Evolutionary conservation across 2,888 invertebrate species (phyloP), one percentile per base, ranked within the genome.

Genomic region (Emmelina monodactyla): DNA sequence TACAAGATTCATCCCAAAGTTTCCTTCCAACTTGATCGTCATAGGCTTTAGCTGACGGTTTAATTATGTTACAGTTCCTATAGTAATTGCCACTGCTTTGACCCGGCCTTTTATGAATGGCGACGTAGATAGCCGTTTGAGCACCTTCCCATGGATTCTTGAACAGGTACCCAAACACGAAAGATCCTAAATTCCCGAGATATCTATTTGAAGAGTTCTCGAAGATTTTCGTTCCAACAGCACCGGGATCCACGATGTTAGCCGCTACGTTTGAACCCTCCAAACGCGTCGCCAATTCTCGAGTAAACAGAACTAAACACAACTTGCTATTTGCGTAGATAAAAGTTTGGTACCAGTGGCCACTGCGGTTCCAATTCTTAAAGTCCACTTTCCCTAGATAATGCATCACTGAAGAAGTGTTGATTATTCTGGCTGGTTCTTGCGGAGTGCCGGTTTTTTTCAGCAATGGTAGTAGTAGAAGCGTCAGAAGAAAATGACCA

Each of bases 401-500:
- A 58, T 92, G 92, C 12, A 91, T 54, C 45, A 87, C 82, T 0
- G 92, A 92, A 0, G 92, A 88, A 0, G 92, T 91, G 15, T 90
- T 85, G 0, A 93, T 84, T 1, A 94, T 85, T 40, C 93, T 84
- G 37, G 88, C 85, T 3, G 90, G 87, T 10, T 84, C 83, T 9
- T 86, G 84, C 2, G 47, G 36, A 0, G 37, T 49, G 2, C 70
- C 76, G 5, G 66, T 55, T 53, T 83, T 85, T 58, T 86, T 89
- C 43, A 93, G 57, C 42, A 92, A 70, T 69, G 91, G 92, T 46
- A 93, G 85, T 22, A 97, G 82, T 19, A 97, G 83, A 59, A 94
- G 88, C 0, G 96, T 96, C 33, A 97, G 75, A 16, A 97, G 79
- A 62, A 96, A 97, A 7, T 94, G 91, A 0, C 97, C 97, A 61